Evolutionary conservation across 2,797 vertebrate species (phyloP).

Genomic region (Chiloscyllium punctatum): DNA sequence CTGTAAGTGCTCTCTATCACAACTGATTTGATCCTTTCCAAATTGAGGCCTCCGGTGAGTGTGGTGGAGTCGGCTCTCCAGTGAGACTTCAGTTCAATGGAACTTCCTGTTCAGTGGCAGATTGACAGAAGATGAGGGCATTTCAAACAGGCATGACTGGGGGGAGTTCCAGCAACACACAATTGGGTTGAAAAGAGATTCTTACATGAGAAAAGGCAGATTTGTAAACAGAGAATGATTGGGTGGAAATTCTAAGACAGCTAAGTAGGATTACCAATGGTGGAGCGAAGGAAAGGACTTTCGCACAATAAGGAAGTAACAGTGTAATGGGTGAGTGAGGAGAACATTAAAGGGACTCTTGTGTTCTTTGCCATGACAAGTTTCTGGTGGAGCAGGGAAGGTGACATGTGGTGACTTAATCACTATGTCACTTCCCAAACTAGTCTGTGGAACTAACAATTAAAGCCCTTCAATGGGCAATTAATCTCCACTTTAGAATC

Average conservation of each 20-base stretch:
- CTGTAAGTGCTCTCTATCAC: too few relatives aligned
- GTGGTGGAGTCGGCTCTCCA: background rate
- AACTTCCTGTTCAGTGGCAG: background rate
- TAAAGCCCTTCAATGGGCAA: too few relatives aligned
- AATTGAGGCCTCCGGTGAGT: background rate
- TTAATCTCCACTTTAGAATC: too few relatives aligned
- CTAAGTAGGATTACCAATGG: background rate
- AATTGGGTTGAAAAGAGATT: background rate
- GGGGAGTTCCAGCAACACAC: background rate
- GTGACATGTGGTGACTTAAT: too few relatives aligned
- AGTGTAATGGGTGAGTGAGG: background rate
- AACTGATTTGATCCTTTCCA: too few relatives aligned
- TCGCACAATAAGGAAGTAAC: background rate
- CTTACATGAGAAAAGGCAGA: background rate
- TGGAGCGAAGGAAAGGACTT: background rate
- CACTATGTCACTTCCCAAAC: too few relatives aligned
- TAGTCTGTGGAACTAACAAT: too few relatives aligned
- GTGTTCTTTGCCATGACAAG: too few relatives aligned
- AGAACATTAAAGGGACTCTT: background rate
- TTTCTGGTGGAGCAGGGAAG: too few relatives aligned
- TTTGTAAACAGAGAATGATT: background rate
- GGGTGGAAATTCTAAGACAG: background rate
- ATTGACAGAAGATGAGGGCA: background rate
- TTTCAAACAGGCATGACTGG: background rate
- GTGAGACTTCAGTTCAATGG: background rate